Evolutionary conservation across 1,140 invertebrate species (phyloP), one percentile per base, ranked within the genome.

Genomic region (Polyergus mexicanus): DNA sequence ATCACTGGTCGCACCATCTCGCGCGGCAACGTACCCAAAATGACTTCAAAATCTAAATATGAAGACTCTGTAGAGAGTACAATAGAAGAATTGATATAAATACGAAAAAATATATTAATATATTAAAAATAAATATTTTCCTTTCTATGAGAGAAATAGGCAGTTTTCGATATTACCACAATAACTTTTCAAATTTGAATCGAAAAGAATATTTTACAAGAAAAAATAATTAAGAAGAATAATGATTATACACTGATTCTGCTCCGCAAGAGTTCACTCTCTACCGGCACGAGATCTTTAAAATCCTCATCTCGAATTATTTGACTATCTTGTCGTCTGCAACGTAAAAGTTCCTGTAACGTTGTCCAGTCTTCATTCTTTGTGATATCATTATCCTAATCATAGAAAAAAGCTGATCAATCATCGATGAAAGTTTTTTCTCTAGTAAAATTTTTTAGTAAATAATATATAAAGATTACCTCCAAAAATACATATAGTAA

Each of bases 401-500:
- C 1, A 19, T 22, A 25, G 22, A 28, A 0, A 32, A 3, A 62
- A 54, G 0, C 10, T 68, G 19, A 25, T 25, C 25, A 47, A 60
- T n/a, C 8, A 68, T 44, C 0, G 38, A 68, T 44, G 13, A 22
- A 38, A 38, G 0, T 22, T 11, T 65, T 4, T 19, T 65, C 4
- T 25, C 13, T 22, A 13, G 22, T 3, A n/a, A 66, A 0, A 8
- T 0, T 60, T 56, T 16, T 3, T 10, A 0, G 41, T 1, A 0
- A 11, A 13, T 10, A 13, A 25, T 44, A 44, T 11, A 44, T 60
- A 58, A 38, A 13, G 7, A 47, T 80, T 88, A 89, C 90, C 86
- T 90, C 81, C 16, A 92, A 1, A 16, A 72, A 28, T 8, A 89
- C 32, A 60, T 89, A 47, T 16, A 91, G 44, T 7, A 92, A 69